A percentile compares a stretch with the other conserved stretches of the same genome.
These are phyloP conservation scores for Phyllostomus discolor DNA, from an alignment of 2,113 vertebrate species.

Conservation along the genomic window DNA sequence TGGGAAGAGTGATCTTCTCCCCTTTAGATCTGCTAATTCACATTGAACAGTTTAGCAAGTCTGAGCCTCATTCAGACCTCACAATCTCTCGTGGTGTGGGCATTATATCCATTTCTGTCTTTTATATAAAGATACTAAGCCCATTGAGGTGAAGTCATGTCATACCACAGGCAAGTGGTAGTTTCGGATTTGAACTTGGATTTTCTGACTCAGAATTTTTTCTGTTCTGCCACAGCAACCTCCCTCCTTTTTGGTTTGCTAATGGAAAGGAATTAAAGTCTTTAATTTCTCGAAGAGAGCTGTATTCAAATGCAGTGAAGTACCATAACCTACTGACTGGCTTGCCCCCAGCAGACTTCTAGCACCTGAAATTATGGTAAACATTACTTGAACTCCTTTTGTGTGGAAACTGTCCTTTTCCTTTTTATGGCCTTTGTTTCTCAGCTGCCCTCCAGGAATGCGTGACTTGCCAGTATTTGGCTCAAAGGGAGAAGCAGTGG, in stretches of 20 bases:
- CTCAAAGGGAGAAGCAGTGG: neutral
- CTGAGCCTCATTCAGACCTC: neutral
- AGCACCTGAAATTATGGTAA: neutral
- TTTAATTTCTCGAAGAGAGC: neutral
- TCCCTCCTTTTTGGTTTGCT: neutral
- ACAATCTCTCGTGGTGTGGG: neutral
- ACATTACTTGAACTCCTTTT: neutral
- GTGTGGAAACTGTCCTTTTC: neutral
- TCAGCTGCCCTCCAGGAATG: neutral
- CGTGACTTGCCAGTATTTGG: neutral
- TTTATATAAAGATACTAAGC: neutral
- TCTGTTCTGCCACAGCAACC: neutral
- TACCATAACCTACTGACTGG: neutral
- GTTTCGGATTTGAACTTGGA: neutral
- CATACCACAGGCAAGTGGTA: neutral
- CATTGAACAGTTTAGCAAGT: neutral
- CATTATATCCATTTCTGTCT: neutral
- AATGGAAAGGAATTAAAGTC: neutral
- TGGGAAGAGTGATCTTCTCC: neutral
- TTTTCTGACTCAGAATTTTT: neutral
- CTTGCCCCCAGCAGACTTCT: neutral
- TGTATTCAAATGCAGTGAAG: neutral
- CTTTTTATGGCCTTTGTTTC: neutral
- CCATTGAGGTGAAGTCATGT: neutral
- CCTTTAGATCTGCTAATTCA: neutral